A percentile compares a stretch with the other conserved stretches of the same genome.
Conservation (phyloP, 2,888 invertebrate species). For the Scaptomyza reducta region DNA sequence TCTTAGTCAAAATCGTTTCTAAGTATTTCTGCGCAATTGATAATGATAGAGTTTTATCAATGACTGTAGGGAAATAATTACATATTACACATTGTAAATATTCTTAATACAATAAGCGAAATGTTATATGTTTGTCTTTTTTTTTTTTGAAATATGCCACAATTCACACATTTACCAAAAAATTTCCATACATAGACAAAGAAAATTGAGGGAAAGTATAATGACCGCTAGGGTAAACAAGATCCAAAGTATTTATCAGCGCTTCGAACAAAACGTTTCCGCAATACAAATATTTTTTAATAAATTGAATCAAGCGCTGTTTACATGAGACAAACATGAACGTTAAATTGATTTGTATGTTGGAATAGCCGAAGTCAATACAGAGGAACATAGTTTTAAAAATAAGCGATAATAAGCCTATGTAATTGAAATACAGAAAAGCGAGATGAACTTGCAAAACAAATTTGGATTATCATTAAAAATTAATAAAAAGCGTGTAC, state of each 20-base stretch:
- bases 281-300: slow-evolving; percentile 68
- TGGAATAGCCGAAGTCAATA: slow-evolving; percentile 11
- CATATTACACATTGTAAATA: background rate
- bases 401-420: slow-evolving; percentile 46
- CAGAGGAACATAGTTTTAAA: slow-evolving; percentile 8
- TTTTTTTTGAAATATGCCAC: background rate
- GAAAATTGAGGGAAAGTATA: slow-evolving; percentile 49
- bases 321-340: slow-evolving; percentile 19
- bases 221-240: slow-evolving; percentile 59
- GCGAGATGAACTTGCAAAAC: background rate
- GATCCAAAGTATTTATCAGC: slow-evolving; percentile 60
- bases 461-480: background rate
- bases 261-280: slow-evolving; percentile 39
- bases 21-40: too few relatives aligned
- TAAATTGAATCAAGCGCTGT: slow-evolving; percentile 27
- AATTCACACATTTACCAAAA: slow-evolving; percentile 17
- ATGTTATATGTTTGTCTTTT: too few relatives aligned
- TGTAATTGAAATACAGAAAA: background rate
- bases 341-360: slow-evolving; percentile 6
- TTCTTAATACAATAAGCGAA: background rate
- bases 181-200: slow-evolving; percentile 46
- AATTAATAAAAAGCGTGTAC: background rate
- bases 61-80: background rate
- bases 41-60: too few relatives aligned
- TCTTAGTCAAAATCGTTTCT: too few relatives aligned